Conservation (phyloP, 2,797 vertebrate genomes). For the Crocidura indochinensis region DNA sequence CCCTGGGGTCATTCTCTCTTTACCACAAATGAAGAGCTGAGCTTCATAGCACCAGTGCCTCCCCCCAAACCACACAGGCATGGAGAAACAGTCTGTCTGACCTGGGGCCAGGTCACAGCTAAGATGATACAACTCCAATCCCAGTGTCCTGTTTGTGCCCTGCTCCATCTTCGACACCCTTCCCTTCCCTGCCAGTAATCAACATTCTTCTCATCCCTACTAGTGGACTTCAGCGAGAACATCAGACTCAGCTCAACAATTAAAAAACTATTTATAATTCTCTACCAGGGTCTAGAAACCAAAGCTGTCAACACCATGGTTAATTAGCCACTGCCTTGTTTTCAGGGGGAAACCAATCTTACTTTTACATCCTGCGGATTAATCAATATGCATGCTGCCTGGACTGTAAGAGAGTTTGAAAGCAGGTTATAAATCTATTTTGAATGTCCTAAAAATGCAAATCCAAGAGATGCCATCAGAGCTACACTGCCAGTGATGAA, state of each 20-base stretch:
- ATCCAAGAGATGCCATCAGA: not conserved
- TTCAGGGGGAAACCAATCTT: conserved; percentile 39
- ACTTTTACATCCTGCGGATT: conserved; percentile 13
- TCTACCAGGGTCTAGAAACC: conserved; percentile 31
- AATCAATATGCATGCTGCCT: conserved; percentile 38
- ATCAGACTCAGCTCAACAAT: conserved; percentile 37
- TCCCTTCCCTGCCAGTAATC: not conserved
- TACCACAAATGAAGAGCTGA: conserved; percentile 2
- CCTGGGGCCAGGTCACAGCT: not conserved
- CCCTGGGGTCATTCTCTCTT: not conserved
- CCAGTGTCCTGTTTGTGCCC: not conserved
- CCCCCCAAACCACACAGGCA: conserved; percentile 1
- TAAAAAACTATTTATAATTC: conserved; percentile 63
- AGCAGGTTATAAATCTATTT: conserved; percentile 41
- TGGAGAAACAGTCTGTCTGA: not conserved
- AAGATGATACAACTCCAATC: not conserved
- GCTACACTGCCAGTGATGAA: not conserved
- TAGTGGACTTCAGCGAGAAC: conserved; percentile 14
- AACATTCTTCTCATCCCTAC: not conserved
- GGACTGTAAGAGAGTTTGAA: conserved; percentile 66
- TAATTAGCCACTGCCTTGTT: conserved; percentile 53
- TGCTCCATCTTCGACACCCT: not conserved
- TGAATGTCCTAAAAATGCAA: conserved; percentile 52
- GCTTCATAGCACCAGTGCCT: not conserved
- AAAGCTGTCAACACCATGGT: conserved; percentile 28